phyloP scores from a whole-genome alignment of 2,113 vertebrate genomes.

The Chloebia gouldiae region DNA sequence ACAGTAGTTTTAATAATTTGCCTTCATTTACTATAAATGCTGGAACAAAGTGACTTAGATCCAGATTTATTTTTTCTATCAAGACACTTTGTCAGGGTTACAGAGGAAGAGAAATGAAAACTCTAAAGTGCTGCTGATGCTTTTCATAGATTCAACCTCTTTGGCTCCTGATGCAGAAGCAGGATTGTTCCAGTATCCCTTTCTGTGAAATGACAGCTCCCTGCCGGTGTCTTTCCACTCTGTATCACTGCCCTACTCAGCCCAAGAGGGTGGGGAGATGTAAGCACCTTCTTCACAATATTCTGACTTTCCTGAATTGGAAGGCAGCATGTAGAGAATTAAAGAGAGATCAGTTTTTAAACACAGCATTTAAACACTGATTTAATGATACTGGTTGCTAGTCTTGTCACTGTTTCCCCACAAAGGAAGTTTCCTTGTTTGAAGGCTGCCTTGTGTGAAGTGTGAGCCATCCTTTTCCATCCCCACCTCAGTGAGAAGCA shows the following conservation, averaged over 20 bases:
- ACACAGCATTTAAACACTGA: background rate
- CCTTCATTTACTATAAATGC: background rate
- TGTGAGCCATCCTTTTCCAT: background rate
- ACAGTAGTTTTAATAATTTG: background rate
- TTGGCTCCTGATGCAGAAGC: background rate
- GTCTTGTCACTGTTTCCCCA: background rate
- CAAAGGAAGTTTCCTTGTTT: background rate
- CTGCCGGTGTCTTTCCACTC: background rate
- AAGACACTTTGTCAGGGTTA: background rate
- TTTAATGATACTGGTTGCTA: background rate
- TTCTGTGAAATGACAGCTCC: background rate
- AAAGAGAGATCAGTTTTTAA: background rate
- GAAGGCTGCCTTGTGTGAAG: background rate
- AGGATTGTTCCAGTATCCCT: background rate
- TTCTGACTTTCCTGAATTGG: background rate
- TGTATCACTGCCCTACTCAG: background rate
- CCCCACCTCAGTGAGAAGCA: background rate
- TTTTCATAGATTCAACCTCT: background rate
- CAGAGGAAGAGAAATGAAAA: background rate
- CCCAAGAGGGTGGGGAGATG: background rate
- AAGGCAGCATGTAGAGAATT: background rate
- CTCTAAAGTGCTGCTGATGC: background rate
- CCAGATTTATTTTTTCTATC: background rate
- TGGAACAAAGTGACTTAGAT: background rate
- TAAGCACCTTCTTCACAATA: rapidly evolving